These are phyloP conservation scores for Protonemura montana DNA, from an alignment of 2,888 invertebrate genomes.

Conservation along the genomic window DNA sequence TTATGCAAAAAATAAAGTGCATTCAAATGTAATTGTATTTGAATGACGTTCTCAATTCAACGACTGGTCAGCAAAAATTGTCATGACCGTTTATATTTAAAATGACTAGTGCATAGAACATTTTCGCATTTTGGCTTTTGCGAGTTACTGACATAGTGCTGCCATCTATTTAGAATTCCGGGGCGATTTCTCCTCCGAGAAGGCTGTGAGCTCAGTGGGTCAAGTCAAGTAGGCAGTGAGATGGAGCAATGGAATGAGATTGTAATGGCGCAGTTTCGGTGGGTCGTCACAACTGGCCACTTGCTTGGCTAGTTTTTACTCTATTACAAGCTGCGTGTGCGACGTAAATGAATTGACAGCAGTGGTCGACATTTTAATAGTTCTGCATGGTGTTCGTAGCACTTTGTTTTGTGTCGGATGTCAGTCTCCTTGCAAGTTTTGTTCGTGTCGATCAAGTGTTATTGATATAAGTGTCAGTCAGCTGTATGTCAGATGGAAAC, in stretches of 20 bases:
- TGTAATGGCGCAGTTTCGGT: neutral
- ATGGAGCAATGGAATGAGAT: neutral
- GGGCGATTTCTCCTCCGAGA: neutral
- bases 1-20: too few relatives aligned
- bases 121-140: neutral
- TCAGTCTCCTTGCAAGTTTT: neutral
- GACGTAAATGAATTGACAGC: neutral
- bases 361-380: neutral
- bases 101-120: too few relatives aligned
- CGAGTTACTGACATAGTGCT: neutral
- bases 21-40: too few relatives aligned
- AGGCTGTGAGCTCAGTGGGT: neutral
- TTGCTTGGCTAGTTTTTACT: neutral
- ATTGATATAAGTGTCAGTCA: neutral
- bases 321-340: neutral
- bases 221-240: neutral
- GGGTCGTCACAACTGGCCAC: neutral
- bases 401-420: neutral
- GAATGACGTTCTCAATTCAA: too few relatives aligned
- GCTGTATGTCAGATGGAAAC: conserved; percentile 5
- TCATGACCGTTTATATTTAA: too few relatives aligned
- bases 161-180: neutral
- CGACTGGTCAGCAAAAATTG: too few relatives aligned
- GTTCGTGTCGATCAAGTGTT: neutral
- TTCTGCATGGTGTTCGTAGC: neutral